These are phyloP conservation scores for Phrynosoma platyrhinos DNA, from an alignment of 2,113 vertebrate genomes.

Conservation along the genomic window DNA sequence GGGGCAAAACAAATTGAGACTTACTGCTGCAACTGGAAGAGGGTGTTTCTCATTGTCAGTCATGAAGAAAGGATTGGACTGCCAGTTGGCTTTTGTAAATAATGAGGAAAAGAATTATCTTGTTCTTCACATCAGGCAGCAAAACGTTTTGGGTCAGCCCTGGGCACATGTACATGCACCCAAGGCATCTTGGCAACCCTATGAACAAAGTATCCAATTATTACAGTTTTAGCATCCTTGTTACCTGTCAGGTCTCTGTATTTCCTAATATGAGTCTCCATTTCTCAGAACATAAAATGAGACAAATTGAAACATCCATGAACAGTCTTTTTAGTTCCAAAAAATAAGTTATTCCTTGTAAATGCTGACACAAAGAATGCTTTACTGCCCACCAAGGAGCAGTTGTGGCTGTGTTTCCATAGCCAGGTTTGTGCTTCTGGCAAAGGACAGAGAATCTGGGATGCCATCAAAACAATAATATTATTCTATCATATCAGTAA, in stretches of 20 bases:
- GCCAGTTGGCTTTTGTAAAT: no score
- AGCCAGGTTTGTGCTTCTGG: conserved; percentile 64
- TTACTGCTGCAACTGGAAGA: no score
- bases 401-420: conserved; percentile 62
- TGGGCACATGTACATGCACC: no score
- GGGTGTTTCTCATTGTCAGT: no score
- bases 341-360: conserved; percentile 40
- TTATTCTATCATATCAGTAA: conserved; percentile 33
- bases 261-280: not conserved
- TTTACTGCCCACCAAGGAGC: conserved; percentile 63
- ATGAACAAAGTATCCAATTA: not conserved
- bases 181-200: not conserved
- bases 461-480: conserved; percentile 40
- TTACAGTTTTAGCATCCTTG: not conserved
- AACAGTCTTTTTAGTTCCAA: not conserved
- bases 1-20: no score
- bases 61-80: no score
- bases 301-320: conserved; percentile 1
- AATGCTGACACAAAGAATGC: conserved; percentile 39
- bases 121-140: no score
- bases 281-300: conserved; percentile 21
- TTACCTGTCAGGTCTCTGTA: not conserved
- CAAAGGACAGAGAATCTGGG: conserved; percentile 48
- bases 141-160: no score
- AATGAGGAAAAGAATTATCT: no score